Base-by-base conservation (phyloP, 2,888 invertebrate species). In the Drosophila silvestris region DNA sequence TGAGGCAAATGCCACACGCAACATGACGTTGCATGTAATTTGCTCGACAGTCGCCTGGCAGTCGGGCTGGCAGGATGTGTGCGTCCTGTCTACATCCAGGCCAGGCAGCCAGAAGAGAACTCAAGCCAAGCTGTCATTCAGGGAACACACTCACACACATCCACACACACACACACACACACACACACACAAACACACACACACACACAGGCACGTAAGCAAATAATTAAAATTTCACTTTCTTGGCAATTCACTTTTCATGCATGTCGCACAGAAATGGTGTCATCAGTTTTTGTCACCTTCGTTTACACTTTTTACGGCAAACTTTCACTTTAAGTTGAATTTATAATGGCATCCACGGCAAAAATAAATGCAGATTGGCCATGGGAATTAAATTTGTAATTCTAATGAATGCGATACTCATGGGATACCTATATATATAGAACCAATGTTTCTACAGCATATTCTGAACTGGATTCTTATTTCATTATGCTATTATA, bases 201-300 rank as follows among this genome's bases (percentile, higher is more conserved):
- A 57, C 33, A 59, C 57, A 61, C 58, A 39, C 39, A 30, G 39
- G 58, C 59, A 65, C 79, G 74, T 75, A 63, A 72, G 88, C 90
- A 87, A 83, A 91, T 91, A 91, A 91, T 91, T 91, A 91, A 89
- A 89, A 89, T 90, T 91, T 91, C 91, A 90, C 91, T 91, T 91
- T 91, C 90, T 86, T 85, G 74, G 80, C 89, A 88, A 82, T 81
- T 89, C 89, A 91, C 86, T 91, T 91, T 89, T 85, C 80, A 73
- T 70, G 66, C 71, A 62, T 68, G 63, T 66, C 56, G 52, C 63
- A 72, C 60, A 74, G 80, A 88, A 88, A 89, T 86, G 79, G 89
- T 90, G 91, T 88, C 87, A 90, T 89, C 81, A 74, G 83, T 76
- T 75, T 72, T 64, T 61, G 71, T 79, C 78, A 70, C 76, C 72